Evolutionary conservation across 2,888 invertebrate species (phyloP), one percentile per base, ranked within the genome.

Genomic region (Urechis unicinctus): DNA sequence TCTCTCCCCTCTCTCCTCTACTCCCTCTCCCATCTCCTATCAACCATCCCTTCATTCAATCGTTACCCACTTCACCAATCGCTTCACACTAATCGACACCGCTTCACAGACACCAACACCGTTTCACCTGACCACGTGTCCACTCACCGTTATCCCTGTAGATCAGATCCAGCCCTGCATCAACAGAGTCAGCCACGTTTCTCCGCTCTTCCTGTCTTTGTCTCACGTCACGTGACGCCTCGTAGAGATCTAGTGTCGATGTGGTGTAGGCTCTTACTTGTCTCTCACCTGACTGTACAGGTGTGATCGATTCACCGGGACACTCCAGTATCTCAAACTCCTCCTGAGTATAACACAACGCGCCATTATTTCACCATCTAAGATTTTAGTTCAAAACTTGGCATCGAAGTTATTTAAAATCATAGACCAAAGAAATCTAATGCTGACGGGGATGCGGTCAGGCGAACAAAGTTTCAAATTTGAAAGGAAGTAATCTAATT

Each of bases 261-360:
- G 28, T 22, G 5, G 48, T 48, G 25, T 25, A 22, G 9, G 17
- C 13, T 45, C 45, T 9, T 9, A 9, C n/a, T n/a, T n/a, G n/a
- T 36, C 17, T 36, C 36, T 36, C 17, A 36, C 17, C 36, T 17
- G 36, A 13, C 17, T 9, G 36, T 36, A 36, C 9, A 17, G 36
- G 22, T 45, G 13, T 22, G 17, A 9, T 21, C 45, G 21, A 21
- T 21, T 22, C 22, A 13, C 45, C 45, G 9, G 17, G 13, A 6
- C 9, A 6, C 49, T n/a, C n/a, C 6, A 13, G 30, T 17, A 24
- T 26, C 17, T 26, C 13, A 13, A 49, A 30, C 26, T 49, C 17
- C 13, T n/a, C 50, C 62, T 61, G 51, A 28, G 53, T 13, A 9
- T 9, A 36, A 36, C 9, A 13, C 36, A 36, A 36, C 36, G 9